Conservation (phyloP, 1,140 invertebrate species). For the Hypothenemus hampei region DNA sequence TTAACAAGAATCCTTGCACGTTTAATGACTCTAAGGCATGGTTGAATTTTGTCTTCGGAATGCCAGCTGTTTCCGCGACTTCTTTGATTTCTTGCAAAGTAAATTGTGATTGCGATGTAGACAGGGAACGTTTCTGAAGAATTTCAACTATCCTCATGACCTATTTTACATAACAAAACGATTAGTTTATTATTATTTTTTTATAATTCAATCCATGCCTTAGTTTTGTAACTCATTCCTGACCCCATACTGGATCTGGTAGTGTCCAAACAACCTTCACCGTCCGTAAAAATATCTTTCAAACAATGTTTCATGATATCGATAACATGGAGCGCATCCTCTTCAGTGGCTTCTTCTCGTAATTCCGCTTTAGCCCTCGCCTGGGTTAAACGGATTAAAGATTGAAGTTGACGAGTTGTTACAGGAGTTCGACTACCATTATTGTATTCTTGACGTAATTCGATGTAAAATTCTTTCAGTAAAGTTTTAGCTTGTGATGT, state of each 20-base stretch:
- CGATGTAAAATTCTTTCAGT: conserved; percentile 78
- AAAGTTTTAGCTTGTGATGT: conserved; percentile 62
- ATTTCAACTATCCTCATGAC: conserved; percentile 70
- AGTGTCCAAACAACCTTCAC: conserved; percentile 63
- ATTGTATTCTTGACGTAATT: conserved; percentile 66
- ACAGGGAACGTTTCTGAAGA: conserved; percentile 59
- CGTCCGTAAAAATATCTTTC: conserved; percentile 68
- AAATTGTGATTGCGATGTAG: conserved; percentile 65
- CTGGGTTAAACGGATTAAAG: conserved; percentile 78
- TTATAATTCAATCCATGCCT: conserved; percentile 48
- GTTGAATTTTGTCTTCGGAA: conserved; percentile 56
- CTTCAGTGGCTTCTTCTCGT: conserved; percentile 67
- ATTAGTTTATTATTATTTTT: background rate
- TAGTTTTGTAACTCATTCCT: conserved; percentile 64
- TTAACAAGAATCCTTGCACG: conserved; percentile 77
- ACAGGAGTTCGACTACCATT: conserved; percentile 56
- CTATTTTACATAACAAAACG: conserved; percentile 45
- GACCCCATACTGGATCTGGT: conserved; percentile 65
- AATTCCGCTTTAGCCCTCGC: conserved; percentile 83
- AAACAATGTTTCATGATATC: conserved; percentile 80
- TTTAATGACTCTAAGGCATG: conserved; percentile 73
- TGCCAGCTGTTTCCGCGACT: conserved; percentile 58
- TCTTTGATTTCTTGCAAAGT: conserved; percentile 70
- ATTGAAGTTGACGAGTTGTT: conserved; percentile 81
- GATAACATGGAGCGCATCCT: conserved; percentile 82